Evolutionary conservation across 2,888 invertebrate species (phyloP).

Genomic region (Anorthoa munda): DNA sequence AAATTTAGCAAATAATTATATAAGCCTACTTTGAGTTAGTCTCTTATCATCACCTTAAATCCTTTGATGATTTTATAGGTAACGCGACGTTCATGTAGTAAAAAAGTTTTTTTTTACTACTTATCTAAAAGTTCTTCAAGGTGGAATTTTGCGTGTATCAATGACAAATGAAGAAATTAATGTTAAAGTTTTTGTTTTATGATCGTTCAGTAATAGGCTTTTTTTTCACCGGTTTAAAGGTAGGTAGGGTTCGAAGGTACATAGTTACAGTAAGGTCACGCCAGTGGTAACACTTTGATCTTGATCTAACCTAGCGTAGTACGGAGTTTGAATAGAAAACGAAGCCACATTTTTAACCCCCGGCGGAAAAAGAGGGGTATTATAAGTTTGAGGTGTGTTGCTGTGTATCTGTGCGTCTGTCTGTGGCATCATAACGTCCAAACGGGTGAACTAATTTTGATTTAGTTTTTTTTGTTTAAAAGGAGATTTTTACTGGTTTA

Average conservation of each 20-base stretch:
- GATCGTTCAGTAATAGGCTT: not conserved
- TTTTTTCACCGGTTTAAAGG: not conserved
- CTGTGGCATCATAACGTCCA: no score
- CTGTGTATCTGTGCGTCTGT: no score
- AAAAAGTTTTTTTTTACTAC: constrained; percentile 35
- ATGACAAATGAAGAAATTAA: constrained; percentile 26
- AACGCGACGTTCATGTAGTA: constrained; percentile 13
- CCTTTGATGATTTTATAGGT: constrained; percentile 4
- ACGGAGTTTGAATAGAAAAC: not conserved
- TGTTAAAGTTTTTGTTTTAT: constrained; percentile 35
- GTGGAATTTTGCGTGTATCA: constrained; percentile 12
- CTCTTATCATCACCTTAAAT: not conserved
- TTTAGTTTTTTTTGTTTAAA: no score
- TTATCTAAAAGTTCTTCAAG: constrained; percentile 26
- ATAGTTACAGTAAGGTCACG: not conserved
- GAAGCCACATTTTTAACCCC: not conserved
- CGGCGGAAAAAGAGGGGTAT: no score
- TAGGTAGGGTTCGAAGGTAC: no score
- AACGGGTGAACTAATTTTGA: no score
- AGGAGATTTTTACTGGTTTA: no score
- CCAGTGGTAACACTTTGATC: not conserved
- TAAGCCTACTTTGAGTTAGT: not conserved
- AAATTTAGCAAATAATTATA: no score
- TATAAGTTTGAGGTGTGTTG: no score
- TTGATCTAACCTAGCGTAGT: not conserved